These are phyloP conservation scores for Gasteruption jaculator DNA, from an alignment of 2,888 invertebrate genomes.

Conservation along the genomic window DNA sequence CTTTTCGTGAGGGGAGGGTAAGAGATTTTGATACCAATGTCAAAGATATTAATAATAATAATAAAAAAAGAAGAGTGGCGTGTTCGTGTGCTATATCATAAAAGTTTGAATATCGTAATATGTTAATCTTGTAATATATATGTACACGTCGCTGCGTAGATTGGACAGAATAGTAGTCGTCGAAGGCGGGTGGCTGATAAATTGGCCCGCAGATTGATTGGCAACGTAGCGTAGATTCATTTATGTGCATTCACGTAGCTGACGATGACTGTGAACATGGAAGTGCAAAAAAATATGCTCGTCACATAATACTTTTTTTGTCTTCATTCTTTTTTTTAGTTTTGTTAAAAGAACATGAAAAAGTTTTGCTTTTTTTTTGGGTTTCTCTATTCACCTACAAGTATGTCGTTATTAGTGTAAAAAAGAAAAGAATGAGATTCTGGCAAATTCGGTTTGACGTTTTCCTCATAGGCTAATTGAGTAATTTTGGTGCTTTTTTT, in stretches of 20 bases:
- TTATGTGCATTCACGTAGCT: conserved; percentile 51
- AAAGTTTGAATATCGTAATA: too few species aligned
- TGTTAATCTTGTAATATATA: conserved; percentile 38
- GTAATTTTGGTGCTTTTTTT: too few species aligned
- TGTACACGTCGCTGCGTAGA: conserved; percentile 49
- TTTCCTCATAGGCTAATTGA: too few species aligned
- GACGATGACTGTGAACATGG: conserved; percentile 51
- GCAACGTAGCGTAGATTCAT: conserved; percentile 48
- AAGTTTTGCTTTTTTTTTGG: conserved; percentile 17
- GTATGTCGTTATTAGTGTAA: conserved; percentile 1
- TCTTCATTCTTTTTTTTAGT: too few species aligned
- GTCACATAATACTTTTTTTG: too few species aligned
- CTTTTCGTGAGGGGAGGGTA: too few species aligned
- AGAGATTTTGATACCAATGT: too few species aligned
- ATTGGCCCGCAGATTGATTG: conserved; percentile 48
- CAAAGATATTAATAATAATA: too few species aligned
- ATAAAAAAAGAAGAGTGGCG: too few species aligned
- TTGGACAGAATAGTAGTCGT: conserved; percentile 49
- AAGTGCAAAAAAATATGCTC: conserved; percentile 50
- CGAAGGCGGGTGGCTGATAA: conserved; percentile 43
- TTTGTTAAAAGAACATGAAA: conserved; percentile 18
- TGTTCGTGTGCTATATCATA: too few species aligned
- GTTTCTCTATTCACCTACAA: conserved; percentile 3
- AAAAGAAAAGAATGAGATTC: too few species aligned
- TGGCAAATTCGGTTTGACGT: too few species aligned